These are phyloP conservation scores for Idaea dimidiata DNA, from an alignment of 2,888 invertebrate species.

Conservation along the genomic window DNA sequence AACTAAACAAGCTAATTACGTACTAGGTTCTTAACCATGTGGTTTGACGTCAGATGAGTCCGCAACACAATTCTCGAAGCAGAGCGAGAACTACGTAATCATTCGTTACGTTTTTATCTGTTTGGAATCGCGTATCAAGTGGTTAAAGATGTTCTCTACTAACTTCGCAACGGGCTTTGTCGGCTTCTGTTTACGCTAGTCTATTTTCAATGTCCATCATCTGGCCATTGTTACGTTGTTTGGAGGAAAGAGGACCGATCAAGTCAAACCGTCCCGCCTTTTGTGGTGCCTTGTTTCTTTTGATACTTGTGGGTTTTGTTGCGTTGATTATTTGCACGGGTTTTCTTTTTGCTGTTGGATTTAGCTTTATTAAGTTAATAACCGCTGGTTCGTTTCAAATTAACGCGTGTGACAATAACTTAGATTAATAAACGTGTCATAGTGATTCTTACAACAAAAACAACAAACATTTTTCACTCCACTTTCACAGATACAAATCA, in stretches of 20 bases:
- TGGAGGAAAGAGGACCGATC: conserved; percentile 54
- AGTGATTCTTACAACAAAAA: too few relatives aligned
- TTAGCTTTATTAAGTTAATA: not conserved
- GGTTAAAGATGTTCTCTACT: conserved; percentile 23
- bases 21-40: not conserved
- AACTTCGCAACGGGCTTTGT: conserved; percentile 67
- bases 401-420: not conserved
- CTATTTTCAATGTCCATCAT: conserved; percentile 79
- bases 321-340: not conserved
- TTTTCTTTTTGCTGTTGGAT: not conserved
- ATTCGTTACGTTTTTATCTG: not conserved
- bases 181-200: conserved; percentile 74
- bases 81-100: not conserved
- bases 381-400: not conserved
- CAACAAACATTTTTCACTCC: too few relatives aligned
- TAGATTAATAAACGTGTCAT: not conserved
- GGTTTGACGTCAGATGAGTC: not conserved
- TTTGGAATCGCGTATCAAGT: not conserved
- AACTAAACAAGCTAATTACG: not conserved
- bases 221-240: conserved; percentile 78
- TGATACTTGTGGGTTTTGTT: conserved; percentile 18
- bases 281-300: conserved; percentile 39
- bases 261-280: conserved; percentile 53
- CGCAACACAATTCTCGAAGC: not conserved
- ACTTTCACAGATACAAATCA: too few relatives aligned